Base-by-base conservation (phyloP, 2,888 invertebrate genomes). In the Pandemis cinnamomeana region DNA sequence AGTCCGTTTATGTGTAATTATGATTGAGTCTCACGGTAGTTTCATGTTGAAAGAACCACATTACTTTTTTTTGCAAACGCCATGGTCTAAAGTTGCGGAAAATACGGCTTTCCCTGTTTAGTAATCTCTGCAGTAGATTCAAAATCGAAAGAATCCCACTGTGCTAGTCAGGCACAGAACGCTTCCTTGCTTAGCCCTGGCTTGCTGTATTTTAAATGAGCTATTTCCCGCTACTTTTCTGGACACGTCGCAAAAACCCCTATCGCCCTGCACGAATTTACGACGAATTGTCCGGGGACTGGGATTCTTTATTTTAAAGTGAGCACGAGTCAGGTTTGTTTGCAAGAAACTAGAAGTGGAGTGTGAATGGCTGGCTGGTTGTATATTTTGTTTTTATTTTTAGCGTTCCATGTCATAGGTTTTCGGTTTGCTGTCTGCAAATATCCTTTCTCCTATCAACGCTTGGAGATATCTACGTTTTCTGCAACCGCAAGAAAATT, bases 131-230 rank as follows among this genome's bases (percentile, higher is more conserved):
- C 78, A 82, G 81, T 81, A 77, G 77, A 71, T 80, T 27, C 11
- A 84, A 86, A 87, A 86, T 11, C 42, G 51, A 60, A 27, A 64
- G 48, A 58, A 66, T 63, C 13, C 53, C 68, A 10, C 67, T 6
- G 36, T 6, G 15, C 42, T 64, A 58, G 7, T 41, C 79, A n/a
- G 10, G 15, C 78, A 78, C 58, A 55, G 60, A 81, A 13, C 64
- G 81, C 82, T 88, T 85, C 86, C 88, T 80, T 83, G 84, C 85
- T 90, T 88, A 89, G 80, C 80, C 78, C 78, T 76, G 80, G 84
- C 80, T 86, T 89, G 84, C 85, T 89, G 91, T 89, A 91, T 91
- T 87, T 86, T 83, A 90, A 91, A 91, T 91, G 89, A 89, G 89
- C 88, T 86, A 89, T 88, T 90, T 89, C 90, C 89, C 81, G 80